Evolutionary conservation across 1,140 invertebrate species (phyloP).

Genomic region (Aphelenchoides fujianensis): DNA sequence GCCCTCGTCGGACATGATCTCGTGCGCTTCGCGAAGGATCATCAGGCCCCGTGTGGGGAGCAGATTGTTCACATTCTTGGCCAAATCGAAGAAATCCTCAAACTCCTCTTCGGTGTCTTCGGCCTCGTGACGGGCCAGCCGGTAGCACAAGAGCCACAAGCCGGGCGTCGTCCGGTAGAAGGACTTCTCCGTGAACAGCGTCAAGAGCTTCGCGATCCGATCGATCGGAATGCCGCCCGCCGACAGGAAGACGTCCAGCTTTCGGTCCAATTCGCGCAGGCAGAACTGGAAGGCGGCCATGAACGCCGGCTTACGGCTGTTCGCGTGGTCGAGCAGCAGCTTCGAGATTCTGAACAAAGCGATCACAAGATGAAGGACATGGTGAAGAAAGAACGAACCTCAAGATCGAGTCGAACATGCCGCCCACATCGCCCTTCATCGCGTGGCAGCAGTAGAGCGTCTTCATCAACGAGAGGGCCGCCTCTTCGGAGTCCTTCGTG

Average conservation of each 20-base stretch:
- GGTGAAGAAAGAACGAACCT: constrained; percentile 1
- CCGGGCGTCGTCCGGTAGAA: not conserved
- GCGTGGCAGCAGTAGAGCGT: not conserved
- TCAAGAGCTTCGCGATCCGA: not conserved
- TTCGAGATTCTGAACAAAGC: not conserved
- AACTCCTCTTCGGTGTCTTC: not conserved
- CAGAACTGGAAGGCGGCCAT: not conserved
- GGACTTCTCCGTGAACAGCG: not conserved
- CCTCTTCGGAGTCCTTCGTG: not conserved
- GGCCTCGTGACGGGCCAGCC: not conserved
- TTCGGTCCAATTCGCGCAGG: not conserved
- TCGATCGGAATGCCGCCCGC: not conserved
- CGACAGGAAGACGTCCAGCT: not conserved
- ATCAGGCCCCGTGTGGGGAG: not conserved
- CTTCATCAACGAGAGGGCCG: not conserved
- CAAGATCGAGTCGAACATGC: not conserved
- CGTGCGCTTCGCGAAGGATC: not conserved
- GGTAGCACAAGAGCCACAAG: not conserved
- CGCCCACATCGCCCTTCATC: not conserved
- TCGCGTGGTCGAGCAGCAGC: not conserved
- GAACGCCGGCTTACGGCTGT: not conserved
- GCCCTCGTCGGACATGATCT: not conserved
- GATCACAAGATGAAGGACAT: not conserved
- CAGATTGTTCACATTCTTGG: not conserved
- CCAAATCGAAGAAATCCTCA: not conserved